Base-by-base conservation (phyloP, 2,888 invertebrate species). In the Hylaea fasciaria region DNA sequence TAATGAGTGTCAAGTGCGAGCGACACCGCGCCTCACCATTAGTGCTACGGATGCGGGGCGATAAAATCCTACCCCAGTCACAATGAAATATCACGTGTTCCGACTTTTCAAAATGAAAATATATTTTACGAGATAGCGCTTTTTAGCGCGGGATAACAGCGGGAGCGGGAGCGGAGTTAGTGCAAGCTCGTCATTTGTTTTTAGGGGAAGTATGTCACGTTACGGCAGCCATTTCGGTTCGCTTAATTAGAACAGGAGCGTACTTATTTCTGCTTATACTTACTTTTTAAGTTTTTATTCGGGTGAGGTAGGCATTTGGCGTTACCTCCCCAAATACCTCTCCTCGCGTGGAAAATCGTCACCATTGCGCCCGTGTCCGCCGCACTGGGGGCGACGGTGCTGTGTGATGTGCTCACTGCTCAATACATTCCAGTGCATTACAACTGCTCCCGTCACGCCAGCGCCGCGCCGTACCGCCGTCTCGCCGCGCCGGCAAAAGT, bases 1-100 rank as follows among this genome's bases (percentile, higher is more conserved):
- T 78, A 78, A 78, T 75, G 80, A 78, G 76, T 70, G 74, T 76
- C 74, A 76, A 76, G 73, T 72, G 70, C 62, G 65, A 64, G 66
- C 70, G 70, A 71, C 69, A 65, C 63, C 61, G 58, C 62, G 69
- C 62, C 56, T 62, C 67, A 71, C 73, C 77, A 76, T 80, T 78
- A 80, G 75, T 67, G 62, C 66, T 62, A 64, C 64, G 46, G 58
- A 7, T 32, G 32, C 32, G 32, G 10, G 52, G 62, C 64, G 66
- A 70, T 66, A 72, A 67, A 71, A 70, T 48, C 68, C 66, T 39
- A 64, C 46, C 55, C 47, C 12, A 35, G 58, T 47, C 62, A 66
- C 57, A 64, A 63, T 68, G 71, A 74, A 74, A 76, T 69, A 71
- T 58, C 69, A 62, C 66, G 57, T 57, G 62, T 62, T 57, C 69